phyloP scores from a whole-genome alignment of 2,888 invertebrate species.

The Prosapia bicincta region DNA sequence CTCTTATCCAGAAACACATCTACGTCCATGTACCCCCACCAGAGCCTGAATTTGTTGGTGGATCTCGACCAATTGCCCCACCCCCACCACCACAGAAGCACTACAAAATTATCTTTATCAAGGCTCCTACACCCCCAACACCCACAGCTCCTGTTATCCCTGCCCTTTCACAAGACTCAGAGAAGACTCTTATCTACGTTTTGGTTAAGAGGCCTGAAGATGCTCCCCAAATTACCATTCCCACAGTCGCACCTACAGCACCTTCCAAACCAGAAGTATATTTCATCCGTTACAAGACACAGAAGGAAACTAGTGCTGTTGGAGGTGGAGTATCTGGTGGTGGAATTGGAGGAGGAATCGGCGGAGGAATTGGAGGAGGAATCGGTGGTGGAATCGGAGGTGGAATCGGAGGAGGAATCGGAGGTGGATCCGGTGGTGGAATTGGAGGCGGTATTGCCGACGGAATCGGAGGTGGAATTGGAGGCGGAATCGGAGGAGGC shows the following conservation, averaged over 20 bases:
- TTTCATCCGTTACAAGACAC: constrained; percentile 81
- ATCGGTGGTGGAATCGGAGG: constrained; percentile 41
- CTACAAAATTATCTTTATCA: constrained; percentile 91
- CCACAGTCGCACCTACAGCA: constrained; percentile 73
- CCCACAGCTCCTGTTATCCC: constrained; percentile 80
- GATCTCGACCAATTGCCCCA: constrained; percentile 60
- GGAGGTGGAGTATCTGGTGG: constrained; percentile 47
- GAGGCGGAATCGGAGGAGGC: constrained; percentile 42
- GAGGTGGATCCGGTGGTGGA: constrained; percentile 47
- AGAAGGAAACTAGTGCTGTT: constrained; percentile 48
- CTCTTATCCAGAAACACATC: constrained; percentile 79
- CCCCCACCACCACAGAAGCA: constrained; percentile 78
- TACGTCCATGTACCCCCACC: constrained; percentile 89
- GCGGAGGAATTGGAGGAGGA: constrained; percentile 40
- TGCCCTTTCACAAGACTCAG: constrained; percentile 71
- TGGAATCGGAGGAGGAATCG: constrained; percentile 42
- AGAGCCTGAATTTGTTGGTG: constrained; percentile 68
- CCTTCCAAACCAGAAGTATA: constrained; percentile 88
- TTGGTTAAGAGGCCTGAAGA: constrained; percentile 86
- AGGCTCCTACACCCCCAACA: constrained; percentile 80
- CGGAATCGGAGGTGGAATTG: constrained; percentile 35
- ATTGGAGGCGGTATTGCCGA: constrained; percentile 43
- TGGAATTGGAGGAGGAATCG: constrained; percentile 43
- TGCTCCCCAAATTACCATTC: constrained; percentile 74
- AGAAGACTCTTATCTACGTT: constrained; percentile 85